phyloP scores from a whole-genome alignment of 2,888 invertebrate genomes.

The Machimus atricapillus region DNA sequence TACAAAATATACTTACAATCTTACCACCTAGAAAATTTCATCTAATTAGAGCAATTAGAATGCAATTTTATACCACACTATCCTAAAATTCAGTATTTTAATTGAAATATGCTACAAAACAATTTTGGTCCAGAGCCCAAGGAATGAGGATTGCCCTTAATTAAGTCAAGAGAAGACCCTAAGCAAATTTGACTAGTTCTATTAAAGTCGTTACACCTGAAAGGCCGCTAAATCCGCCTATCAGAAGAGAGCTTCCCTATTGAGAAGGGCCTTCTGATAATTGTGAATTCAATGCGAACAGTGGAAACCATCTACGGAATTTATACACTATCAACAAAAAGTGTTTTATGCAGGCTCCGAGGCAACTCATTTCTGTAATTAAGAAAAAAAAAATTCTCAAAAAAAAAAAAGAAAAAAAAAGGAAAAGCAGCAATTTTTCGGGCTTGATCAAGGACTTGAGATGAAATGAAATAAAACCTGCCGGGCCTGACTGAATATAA shows the following conservation, averaged over 20 bases:
- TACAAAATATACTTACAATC: background rate
- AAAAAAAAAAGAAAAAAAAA: background rate
- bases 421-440: conserved; percentile 12
- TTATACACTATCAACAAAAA: conserved; percentile 4
- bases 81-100: background rate
- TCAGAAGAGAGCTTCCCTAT: background rate
- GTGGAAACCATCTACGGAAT: background rate
- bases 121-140: background rate
- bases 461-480: conserved; percentile 21
- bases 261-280: background rate
- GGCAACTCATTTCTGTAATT: conserved; percentile 23
- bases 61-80: background rate
- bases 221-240: background rate
- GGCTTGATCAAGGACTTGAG: conserved; percentile 15
- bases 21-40: background rate
- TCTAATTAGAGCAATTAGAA: background rate
- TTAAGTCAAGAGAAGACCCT: background rate
- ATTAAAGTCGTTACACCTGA: background rate
- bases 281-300: conserved; percentile 4
- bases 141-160: background rate
- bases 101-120: background rate
- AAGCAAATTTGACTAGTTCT: background rate
- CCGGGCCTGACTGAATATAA: background rate
- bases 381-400: background rate
- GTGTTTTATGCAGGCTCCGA: background rate